phyloP scores from a whole-genome alignment of 1,140 invertebrate species.

The Cydia pomonella region DNA sequence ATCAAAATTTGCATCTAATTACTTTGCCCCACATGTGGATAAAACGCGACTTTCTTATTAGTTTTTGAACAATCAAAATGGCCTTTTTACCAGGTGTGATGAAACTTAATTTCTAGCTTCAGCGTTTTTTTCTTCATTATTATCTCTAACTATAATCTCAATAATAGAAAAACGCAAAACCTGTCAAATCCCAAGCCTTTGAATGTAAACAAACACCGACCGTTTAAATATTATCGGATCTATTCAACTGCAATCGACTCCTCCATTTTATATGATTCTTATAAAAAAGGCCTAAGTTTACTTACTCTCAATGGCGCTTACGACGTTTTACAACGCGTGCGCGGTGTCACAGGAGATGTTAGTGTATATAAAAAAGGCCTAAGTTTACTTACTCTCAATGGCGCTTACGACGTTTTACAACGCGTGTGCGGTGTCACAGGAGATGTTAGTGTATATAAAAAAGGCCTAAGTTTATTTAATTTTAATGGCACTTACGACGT shows the following conservation, averaged over 20 bases:
- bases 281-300: not conserved
- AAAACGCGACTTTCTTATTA: too few species aligned
- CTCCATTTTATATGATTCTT: slow-evolving; percentile 43
- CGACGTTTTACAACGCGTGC: not conserved
- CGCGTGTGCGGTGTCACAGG: not conserved
- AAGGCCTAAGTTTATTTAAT: not conserved
- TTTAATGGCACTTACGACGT: not conserved
- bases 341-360: not conserved
- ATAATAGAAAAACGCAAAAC: not conserved
- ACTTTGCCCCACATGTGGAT: too few species aligned
- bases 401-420: not conserved
- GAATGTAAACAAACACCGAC: slow-evolving; percentile 2
- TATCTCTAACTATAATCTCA: not conserved
- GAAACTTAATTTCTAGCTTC: too few species aligned
- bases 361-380: slow-evolving; percentile 29
- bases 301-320: not conserved
- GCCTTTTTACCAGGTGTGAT: too few species aligned
- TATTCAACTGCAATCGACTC: slow-evolving; percentile 72
- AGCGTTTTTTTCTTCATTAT: not conserved
- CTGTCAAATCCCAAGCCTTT: slow-evolving; percentile 15
- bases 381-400: not conserved
- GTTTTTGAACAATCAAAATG: too few species aligned
- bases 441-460: slow-evolving; percentile 34
- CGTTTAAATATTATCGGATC: slow-evolving; percentile 66
- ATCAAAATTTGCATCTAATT: too few species aligned